Conservation (phyloP, 2,888 invertebrate species). For the Drosophila lutescens region DNA sequence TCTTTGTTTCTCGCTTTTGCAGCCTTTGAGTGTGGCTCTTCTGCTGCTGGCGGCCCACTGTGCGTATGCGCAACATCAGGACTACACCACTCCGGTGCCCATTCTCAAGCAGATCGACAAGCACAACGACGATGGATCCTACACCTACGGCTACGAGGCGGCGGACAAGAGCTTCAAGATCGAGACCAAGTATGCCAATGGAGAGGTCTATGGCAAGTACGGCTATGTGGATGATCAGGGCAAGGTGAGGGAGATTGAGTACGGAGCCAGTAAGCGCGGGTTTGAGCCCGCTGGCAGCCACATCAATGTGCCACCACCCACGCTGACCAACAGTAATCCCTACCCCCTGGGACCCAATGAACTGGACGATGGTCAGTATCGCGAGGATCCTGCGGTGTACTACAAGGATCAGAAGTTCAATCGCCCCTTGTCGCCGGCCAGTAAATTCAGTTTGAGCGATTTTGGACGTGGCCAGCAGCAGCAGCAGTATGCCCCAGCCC, state of each 20-base stretch:
- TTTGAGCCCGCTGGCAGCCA: conserved; percentile 90
- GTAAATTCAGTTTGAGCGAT: conserved; percentile 83
- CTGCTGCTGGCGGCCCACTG: conserved; percentile 56
- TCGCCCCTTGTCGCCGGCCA: conserved; percentile 82
- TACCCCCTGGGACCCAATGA: conserved; percentile 86
- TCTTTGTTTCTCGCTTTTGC: conserved; percentile 9
- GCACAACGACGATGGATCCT: conserved; percentile 94
- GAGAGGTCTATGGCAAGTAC: conserved; percentile 94
- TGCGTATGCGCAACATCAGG: conserved; percentile 82
- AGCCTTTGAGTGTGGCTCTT: conserved; percentile 33
- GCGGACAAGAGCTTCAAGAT: conserved; percentile 95
- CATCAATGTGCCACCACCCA: conserved; percentile 94
- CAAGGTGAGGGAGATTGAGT: conserved; percentile 91
- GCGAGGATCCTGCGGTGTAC: conserved; percentile 92
- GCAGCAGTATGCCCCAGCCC: conserved; percentile 60
- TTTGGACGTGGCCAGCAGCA: conserved; percentile 72
- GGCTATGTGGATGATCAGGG: conserved; percentile 94
- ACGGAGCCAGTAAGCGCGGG: conserved; percentile 92
- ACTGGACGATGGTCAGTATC: conserved; percentile 93
- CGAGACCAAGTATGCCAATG: conserved; percentile 92
- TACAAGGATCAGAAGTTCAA: conserved; percentile 88
- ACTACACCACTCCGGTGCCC: conserved; percentile 90
- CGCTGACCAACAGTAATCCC: conserved; percentile 87
- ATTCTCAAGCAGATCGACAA: conserved; percentile 93
- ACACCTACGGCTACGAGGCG: conserved; percentile 94